A percentile compares a stretch with the other conserved stretches of the same genome.
phyloP scores from a whole-genome alignment of 2,888 invertebrate genomes.

The Clepsis dumicolana region DNA sequence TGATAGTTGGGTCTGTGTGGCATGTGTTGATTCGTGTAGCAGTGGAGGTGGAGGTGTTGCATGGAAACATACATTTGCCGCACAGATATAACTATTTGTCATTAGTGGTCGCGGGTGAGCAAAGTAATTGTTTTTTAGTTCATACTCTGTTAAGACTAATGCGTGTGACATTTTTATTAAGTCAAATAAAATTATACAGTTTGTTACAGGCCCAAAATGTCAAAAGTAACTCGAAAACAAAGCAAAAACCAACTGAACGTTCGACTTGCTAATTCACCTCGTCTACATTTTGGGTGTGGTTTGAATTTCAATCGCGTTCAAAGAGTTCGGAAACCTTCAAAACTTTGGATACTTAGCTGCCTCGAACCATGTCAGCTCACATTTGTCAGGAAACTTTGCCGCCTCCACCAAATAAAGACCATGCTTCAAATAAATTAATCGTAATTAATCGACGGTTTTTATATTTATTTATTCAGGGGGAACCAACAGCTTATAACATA shows the following conservation, averaged over 20 bases:
- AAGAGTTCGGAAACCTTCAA: slow-evolving; percentile 6
- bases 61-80: no score
- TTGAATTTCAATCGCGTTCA: slow-evolving; percentile 14
- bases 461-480: no score
- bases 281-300: background rate
- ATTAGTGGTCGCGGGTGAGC: no score
- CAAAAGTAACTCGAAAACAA: background rate
- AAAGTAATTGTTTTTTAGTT: no score
- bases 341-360: slow-evolving; percentile 12
- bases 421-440: background rate
- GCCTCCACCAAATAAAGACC: background rate
- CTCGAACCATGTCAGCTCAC: background rate
- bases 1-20: no score
- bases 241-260: background rate
- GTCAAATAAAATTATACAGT: no score
- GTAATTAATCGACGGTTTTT: background rate
- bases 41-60: no score
- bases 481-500: no score
- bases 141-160: no score
- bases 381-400: slow-evolving; percentile 5
- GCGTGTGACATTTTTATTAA: no score
- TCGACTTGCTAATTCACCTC: background rate
- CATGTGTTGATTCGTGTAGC: no score
- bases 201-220: background rate
- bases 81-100: no score